Conservation (phyloP, 2,797 vertebrate species). For the Lacerta agilis region DNA sequence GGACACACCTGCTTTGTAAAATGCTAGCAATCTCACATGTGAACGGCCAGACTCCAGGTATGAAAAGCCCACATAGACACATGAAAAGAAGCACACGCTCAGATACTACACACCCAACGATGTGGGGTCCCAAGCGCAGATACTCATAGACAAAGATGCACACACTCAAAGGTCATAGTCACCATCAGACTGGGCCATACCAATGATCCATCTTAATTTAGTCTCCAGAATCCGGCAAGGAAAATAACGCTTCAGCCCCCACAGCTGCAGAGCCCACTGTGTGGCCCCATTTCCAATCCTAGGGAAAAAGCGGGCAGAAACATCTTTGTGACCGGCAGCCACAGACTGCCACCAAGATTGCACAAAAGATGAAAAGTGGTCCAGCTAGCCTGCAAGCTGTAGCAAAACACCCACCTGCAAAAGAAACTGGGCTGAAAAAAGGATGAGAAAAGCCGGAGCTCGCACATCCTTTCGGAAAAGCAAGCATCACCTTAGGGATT, state of each 20-base stretch:
- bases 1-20: conserved; percentile 25
- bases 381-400: background rate
- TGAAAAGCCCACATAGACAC: background rate
- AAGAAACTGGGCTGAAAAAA: background rate
- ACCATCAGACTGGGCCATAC: conserved; percentile 7
- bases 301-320: conserved; percentile 8
- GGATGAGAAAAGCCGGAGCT: background rate
- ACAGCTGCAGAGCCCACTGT: background rate
- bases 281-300: conserved; percentile 24
- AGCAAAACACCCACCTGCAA: background rate
- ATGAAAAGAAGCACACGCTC: background rate
- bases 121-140: background rate
- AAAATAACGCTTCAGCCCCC: background rate
- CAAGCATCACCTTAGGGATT: background rate
- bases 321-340: background rate
- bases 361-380: background rate
- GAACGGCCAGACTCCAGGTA: background rate
- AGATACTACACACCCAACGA: background rate
- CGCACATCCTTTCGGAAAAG: background rate
- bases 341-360: background rate
- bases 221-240: background rate
- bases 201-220: conserved; percentile 28
- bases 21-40: conserved; percentile 1
- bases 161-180: conserved; percentile 28
- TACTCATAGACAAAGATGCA: background rate